phyloP scores from a whole-genome alignment of 2,113 vertebrate species.

The Rhea americana region DNA sequence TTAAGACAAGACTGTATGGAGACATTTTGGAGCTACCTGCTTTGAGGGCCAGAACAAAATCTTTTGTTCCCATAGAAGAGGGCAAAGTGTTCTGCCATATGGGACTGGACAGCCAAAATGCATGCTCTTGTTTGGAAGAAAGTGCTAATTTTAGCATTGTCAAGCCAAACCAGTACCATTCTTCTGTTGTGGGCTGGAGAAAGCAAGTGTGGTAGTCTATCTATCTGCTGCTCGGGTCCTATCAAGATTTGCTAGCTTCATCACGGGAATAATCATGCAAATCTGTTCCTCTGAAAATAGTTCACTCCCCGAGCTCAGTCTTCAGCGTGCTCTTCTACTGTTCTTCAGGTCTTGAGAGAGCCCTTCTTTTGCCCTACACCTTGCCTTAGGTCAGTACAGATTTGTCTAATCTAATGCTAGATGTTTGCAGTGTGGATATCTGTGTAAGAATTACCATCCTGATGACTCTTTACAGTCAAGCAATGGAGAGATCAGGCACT shows the following conservation, averaged over 20 bases:
- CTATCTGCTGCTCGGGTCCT: background rate
- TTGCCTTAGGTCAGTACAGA: background rate
- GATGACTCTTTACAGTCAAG: background rate
- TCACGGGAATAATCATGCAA: background rate
- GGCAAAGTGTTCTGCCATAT: background rate
- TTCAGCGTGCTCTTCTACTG: background rate
- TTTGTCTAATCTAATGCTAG: background rate
- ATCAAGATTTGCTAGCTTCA: background rate
- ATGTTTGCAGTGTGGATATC: background rate
- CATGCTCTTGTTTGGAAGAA: background rate
- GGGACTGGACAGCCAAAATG: background rate
- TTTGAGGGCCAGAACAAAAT: background rate
- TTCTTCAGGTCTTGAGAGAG: background rate
- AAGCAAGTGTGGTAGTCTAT: background rate
- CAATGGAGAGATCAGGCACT: background rate
- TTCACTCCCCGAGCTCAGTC: background rate
- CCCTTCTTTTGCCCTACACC: background rate
- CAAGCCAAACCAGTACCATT: background rate
- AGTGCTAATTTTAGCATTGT: constrained; percentile 40
- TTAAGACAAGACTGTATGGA: background rate
- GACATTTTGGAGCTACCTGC: background rate
- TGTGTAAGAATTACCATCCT: rapidly evolving
- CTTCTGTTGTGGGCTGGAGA: background rate
- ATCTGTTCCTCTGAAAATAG: background rate
- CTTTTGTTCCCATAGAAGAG: constrained; percentile 1